Evolutionary conservation across 2,888 invertebrate species (phyloP), one percentile per base, ranked within the genome.

Genomic region (Antheraea yamamai): DNA sequence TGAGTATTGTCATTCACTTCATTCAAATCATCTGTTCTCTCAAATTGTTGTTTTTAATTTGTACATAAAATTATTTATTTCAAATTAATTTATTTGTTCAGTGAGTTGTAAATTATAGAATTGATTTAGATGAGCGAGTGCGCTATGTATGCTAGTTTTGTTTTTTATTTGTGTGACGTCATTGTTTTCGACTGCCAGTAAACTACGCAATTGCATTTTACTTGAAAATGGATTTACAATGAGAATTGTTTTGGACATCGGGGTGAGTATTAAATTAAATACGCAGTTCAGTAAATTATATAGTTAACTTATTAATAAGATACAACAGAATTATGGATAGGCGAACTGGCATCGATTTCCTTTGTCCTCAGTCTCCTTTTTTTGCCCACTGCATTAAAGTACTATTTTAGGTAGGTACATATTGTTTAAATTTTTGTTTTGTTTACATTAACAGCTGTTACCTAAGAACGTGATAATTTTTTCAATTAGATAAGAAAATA

Each of bases 141-240:
- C 85, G 88, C 83, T 87, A 89, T 89, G 88, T 88, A 85, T 87
- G 86, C 88, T 82, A 80, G 85, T 88, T 92, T 89, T 89, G 85
- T 88, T 88, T 87, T 88, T 88, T 88, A 88, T 88, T 88, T 81
- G 88, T 90, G 94, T 96, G 96, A 96, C 96, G 96, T 96, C 96
- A 96, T 92, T 91, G 89, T 93, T 93, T 93, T 92, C 92, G 92
- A 94, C 92, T 94, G 94, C 93, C 92, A 95, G 91, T 89, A 88
- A 91, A 96, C 95, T 95, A 96, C 96, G 96, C 96, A 96, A 95
- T 96, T 95, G 90, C 91, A 91, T 91, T 91, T 92, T 89, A 88
- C 86, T 85, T 81, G 86, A 91, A 93, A 92, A 95, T 95, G 95
- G 92, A 91, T 89, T 89, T 92, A 94, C 91, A 94, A 94, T 95